phyloP scores from a whole-genome alignment of 2,113 vertebrate genomes.

The Gulo gulo region DNA sequence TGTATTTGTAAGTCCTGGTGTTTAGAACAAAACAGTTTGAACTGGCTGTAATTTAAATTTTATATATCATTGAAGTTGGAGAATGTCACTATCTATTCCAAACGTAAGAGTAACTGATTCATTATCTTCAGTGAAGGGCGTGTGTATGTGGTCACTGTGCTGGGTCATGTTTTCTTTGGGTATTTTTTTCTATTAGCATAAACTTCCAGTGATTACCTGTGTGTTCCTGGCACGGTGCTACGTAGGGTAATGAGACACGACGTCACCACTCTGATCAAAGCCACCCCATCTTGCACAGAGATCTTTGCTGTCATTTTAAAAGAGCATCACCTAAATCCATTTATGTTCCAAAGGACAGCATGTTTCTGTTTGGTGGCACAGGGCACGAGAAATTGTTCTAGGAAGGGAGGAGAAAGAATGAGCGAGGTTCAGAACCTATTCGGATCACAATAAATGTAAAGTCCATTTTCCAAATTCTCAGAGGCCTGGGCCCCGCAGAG shows the following conservation, averaged over 20 bases:
- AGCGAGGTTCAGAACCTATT: not conserved
- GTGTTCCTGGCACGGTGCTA: rapidly evolving
- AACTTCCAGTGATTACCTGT: not conserved
- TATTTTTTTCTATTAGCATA: not conserved
- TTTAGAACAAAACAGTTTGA: not conserved
- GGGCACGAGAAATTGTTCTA: not conserved
- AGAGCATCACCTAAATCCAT: not conserved
- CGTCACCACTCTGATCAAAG: not conserved
- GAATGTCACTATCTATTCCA: not conserved
- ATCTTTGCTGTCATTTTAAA: not conserved
- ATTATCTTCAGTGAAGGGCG: not conserved
- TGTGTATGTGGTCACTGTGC: not conserved
- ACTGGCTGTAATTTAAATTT: not conserved
- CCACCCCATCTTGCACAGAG: not conserved
- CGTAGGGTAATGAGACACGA: not conserved
- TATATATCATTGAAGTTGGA: too few relatives aligned
- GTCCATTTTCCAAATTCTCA: not conserved
- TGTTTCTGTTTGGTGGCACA: not conserved
- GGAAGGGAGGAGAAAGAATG: not conserved
- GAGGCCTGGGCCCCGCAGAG: not conserved
- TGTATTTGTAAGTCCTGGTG: not conserved
- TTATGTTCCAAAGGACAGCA: not conserved
- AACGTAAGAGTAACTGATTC: not conserved
- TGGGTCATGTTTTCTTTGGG: not conserved
- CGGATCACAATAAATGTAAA: not conserved